Base-by-base conservation (phyloP, 2,888 invertebrate species). In the Criorhina ranunculi region DNA sequence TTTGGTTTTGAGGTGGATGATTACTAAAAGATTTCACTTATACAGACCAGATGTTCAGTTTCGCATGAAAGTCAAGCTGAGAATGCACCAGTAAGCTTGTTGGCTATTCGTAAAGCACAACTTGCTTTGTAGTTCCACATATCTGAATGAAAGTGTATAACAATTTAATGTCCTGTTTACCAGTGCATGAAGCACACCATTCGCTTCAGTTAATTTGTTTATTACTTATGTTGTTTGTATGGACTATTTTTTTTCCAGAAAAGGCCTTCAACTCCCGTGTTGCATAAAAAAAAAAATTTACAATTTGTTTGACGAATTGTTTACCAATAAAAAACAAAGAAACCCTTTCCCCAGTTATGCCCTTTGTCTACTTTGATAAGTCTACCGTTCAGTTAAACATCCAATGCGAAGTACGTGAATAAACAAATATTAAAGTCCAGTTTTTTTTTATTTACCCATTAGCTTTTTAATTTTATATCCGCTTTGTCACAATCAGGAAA, bases 401-500 rank as follows among this genome's bases (percentile, higher is more conserved):
- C 57, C 42, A 0, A 37, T 35, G 9, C 42, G 24, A 42, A 51
- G 31, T 17, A 35, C 17, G n/a, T 9, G 24, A 59, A 59, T 64
- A 46, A 64, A 51, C 29, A 42, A 11, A 64, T 17, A 64, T 11
- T 24, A 44, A 33, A 40, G 11, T 35, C 17, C 17, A n/a, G 19
- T n/a, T 51, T 67, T 57, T 69, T 55, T 37, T 46, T 19, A 42
- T 49, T 12, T 33, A 40, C 19, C 29, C 49, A 46, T 57, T 49
- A 51, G 31, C 5, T 66, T 46, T 57, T 37, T 17, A 51, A 59
- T 57, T 40, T 12, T 17, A 57, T 66, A 29, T 51, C n/a, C 24
- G 33, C 8, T 46, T 60, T 46, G 35, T 59, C 57, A n/a, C 57
- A 46, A 35, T 51, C 67, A 17, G 33, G 11, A 42, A 44, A 60